Evolutionary conservation across 1,140 invertebrate genomes (phyloP).

Genomic region (Drosophila sp.): DNA sequence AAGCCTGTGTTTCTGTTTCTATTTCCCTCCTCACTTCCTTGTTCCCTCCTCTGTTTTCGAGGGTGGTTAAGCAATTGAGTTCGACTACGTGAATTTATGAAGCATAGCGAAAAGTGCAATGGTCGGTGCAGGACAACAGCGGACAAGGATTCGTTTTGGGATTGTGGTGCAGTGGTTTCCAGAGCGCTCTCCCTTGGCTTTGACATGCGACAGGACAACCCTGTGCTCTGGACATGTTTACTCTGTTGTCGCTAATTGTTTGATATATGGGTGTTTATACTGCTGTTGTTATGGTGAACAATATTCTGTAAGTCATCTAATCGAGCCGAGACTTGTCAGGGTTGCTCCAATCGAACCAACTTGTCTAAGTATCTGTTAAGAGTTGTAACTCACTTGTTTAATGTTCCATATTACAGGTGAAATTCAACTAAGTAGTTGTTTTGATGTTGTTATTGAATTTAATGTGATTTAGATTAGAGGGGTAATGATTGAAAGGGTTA

Average conservation of each 20-base stretch:
- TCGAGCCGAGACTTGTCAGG: constrained; percentile 47
- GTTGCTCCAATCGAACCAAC: constrained; percentile 5
- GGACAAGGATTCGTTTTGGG: constrained; percentile 23
- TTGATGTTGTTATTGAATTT: constrained; percentile 5
- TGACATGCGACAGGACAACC: constrained; percentile 32
- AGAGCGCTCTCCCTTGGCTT: constrained; percentile 4
- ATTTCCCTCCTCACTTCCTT: neutral
- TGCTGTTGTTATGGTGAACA: constrained; percentile 67
- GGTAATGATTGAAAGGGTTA: no score
- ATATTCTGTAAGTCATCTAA: constrained; percentile 60
- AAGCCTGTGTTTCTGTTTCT: constrained; percentile 26
- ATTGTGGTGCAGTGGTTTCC: constrained; percentile 23
- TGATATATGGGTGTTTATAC: constrained; percentile 57
- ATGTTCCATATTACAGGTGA: constrained; percentile 52
- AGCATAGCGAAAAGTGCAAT: constrained; percentile 72
- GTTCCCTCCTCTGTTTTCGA: constrained; percentile 20
- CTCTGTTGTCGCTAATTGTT: constrained; percentile 77
- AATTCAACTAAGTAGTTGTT: constrained; percentile 7
- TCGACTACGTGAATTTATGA: constrained; percentile 74
- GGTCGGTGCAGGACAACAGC: constrained; percentile 30
- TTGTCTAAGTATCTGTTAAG: neutral
- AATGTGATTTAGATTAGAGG: neutral
- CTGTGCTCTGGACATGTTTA: constrained; percentile 53
- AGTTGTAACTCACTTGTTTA: constrained; percentile 32
- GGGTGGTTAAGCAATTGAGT: constrained; percentile 61